phyloP scores from a whole-genome alignment of 37 sponge, comb jelly and placozoan genomes.

The Amphimedon queenslandica region DNA sequence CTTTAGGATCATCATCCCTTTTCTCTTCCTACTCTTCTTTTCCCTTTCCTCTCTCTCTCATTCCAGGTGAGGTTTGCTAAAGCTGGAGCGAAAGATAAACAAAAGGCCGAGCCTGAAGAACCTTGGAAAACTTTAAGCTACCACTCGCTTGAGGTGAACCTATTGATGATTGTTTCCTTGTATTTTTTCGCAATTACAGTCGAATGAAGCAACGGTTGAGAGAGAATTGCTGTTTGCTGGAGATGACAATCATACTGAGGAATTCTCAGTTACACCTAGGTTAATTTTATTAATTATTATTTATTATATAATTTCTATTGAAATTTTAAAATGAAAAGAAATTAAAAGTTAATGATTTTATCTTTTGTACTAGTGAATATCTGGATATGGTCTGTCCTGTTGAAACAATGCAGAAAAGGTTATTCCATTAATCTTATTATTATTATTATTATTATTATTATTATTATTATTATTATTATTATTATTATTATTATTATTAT shows the following conservation, averaged over 20 bases:
- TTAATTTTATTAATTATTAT: background rate
- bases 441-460: background rate
- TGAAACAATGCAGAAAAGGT: background rate
- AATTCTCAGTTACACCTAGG: conserved; percentile 4
- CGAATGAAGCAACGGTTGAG: conserved; percentile 41
- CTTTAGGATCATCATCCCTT: background rate
- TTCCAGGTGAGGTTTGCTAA: conserved; percentile 1
- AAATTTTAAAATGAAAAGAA: too few species aligned
- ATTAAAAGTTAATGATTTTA: background rate
- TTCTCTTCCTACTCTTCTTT: too few species aligned
- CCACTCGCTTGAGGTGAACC: background rate
- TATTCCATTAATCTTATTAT: background rate
- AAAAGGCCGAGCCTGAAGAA: background rate
- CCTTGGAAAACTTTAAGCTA: background rate
- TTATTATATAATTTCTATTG: too few species aligned
- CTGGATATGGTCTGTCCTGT: conserved; percentile 35
- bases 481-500: background rate
- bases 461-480: background rate
- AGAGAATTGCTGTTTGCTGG: conserved; percentile 38
- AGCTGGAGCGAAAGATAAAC: background rate
- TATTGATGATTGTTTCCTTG: background rate
- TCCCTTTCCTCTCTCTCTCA: background rate
- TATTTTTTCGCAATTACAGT: background rate
- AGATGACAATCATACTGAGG: conserved; percentile 10
- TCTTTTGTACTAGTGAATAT: conserved; percentile 8